Percentiles rank a stretch among this genome's conserved stretches.
Conservation (phyloP, 2,888 invertebrate species). For the Entomobrya multifasciata region DNA sequence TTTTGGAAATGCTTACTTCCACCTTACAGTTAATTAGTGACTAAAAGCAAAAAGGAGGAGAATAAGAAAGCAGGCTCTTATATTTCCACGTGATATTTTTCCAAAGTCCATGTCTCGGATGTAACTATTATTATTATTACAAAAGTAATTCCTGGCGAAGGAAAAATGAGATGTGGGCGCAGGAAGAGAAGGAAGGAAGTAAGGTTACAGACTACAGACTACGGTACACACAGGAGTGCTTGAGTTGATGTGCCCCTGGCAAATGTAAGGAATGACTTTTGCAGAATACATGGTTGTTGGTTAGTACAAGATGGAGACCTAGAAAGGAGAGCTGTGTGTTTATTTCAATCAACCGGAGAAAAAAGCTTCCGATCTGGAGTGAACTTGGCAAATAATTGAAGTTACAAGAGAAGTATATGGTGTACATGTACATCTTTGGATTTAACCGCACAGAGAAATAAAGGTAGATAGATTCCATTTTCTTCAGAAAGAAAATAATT, state of each 20-base stretch:
- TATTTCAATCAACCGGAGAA: constrained; percentile 50
- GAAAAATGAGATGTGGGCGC: background rate
- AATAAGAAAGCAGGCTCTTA: too few relatives aligned
- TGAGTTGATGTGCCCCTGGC: constrained; percentile 16
- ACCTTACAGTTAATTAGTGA: constrained; percentile 60
- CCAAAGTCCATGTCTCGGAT: too few relatives aligned
- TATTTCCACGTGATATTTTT: too few relatives aligned
- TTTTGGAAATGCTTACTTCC: constrained; percentile 40
- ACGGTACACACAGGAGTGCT: background rate
- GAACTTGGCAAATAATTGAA: constrained; percentile 56
- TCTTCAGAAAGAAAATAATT: background rate
- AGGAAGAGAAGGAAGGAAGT: constrained; percentile 15
- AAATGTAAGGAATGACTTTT: constrained; percentile 16
- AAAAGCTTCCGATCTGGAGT: background rate
- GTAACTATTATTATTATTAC: too few relatives aligned
- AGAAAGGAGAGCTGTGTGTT: constrained; percentile 32
- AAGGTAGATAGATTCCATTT: background rate
- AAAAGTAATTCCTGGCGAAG: too few relatives aligned
- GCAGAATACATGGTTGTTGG: background rate
- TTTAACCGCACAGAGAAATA: background rate
- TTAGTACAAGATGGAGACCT: too few relatives aligned
- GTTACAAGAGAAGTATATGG: background rate
- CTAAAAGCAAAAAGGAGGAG: background rate
- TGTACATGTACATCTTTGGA: background rate
- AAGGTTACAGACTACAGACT: background rate